Conservation (phyloP, 2,888 invertebrate species). For the Dermolepida albohirtum region DNA sequence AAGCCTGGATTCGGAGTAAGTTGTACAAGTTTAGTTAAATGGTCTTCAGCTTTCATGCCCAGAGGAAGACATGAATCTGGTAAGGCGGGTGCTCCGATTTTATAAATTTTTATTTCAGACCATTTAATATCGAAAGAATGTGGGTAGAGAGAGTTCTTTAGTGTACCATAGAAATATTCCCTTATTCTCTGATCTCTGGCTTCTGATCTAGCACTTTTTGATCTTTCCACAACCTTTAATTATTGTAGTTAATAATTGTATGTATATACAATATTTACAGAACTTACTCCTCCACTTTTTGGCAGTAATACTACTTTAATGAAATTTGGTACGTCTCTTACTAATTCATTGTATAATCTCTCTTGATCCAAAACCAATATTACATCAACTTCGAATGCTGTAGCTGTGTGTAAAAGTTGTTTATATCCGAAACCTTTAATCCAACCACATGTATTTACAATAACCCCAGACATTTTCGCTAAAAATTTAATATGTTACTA, state of each 20-base stretch:
- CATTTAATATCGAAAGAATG: conserved; percentile 96
- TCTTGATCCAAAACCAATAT: conserved; percentile 97
- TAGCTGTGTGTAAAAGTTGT: conserved; percentile 86
- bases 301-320: conserved; percentile 93
- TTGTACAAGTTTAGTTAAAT: conserved; percentile 87
- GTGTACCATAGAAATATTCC: conserved; percentile 96
- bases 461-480: conserved; percentile 88
- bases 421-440: conserved; percentile 92
- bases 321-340: conserved; percentile 92
- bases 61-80: conserved; percentile 97
- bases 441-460: conserved; percentile 99
- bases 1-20: conserved; percentile 82
- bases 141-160: conserved; percentile 79
- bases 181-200: conserved; percentile 83
- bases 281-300: conserved; percentile 94
- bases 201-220: conserved; percentile 77
- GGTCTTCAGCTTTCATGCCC: conserved; percentile 94
- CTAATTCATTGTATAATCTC: conserved; percentile 92
- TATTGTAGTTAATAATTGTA: conserved; percentile 30
- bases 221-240: conserved; percentile 85
- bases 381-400: conserved; percentile 95
- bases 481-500: conserved; percentile 49
- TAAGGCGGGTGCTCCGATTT: conserved; percentile 92
- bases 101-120: conserved; percentile 88
- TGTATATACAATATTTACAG: conserved; percentile 18